Evolutionary conservation across 35 echinoderm and acorn worm species (phyloP).

Genomic region (Ptychodera flava): DNA sequence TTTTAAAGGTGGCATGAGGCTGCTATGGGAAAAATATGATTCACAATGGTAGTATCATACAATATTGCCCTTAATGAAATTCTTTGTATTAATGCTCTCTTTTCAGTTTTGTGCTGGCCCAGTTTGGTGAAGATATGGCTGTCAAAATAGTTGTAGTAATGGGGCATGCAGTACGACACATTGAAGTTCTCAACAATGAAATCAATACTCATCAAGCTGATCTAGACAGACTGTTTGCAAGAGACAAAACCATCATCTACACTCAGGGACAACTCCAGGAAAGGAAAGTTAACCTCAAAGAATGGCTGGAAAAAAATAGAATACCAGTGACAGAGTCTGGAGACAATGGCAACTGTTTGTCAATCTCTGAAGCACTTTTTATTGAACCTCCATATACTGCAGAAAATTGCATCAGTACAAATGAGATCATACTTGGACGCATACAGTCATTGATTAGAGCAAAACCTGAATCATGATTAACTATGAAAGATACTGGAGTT

Average conservation of each 20-base stretch:
- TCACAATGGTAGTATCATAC: background rate
- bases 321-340: constrained; percentile 53
- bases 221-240: background rate
- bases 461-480: constrained; percentile 27
- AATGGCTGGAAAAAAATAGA: constrained; percentile 67
- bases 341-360: constrained; percentile 40
- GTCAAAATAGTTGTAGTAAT: background rate
- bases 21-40: background rate
- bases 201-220: background rate
- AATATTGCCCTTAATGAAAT: background rate
- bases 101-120: background rate
- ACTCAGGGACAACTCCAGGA: background rate
- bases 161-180: background rate
- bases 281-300: constrained; percentile 45
- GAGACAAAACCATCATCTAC: background rate
- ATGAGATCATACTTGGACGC: constrained; percentile 80
- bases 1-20: background rate
- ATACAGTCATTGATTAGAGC: constrained; percentile 63
- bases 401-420: constrained; percentile 77
- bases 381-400: constrained; percentile 77
- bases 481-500: background rate
- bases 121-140: background rate
- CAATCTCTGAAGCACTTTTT: constrained; percentile 57
- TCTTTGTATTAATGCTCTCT: background rate
- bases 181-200: background rate